Percentiles rank a stretch among this genome's conserved stretches.
These are phyloP conservation scores for Mobula birostris DNA, from an alignment of 2,113 vertebrate genomes.

Conservation along the genomic window DNA sequence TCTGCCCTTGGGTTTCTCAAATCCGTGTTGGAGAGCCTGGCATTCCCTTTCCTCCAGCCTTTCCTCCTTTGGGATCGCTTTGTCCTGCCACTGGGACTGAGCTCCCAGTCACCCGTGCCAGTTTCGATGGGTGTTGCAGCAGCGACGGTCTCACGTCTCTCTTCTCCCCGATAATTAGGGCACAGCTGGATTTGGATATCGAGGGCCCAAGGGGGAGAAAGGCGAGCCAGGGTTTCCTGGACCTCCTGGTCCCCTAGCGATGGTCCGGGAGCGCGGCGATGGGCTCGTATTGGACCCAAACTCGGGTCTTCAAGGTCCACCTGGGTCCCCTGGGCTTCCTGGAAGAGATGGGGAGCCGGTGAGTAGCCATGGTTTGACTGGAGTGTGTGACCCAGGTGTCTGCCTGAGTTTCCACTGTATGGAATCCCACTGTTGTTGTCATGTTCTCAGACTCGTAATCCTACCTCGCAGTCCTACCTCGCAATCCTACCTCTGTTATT, in stretches of 20 bases:
- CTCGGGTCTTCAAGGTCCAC: constrained; percentile 59
- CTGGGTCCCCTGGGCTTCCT: constrained; percentile 55
- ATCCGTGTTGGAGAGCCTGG: background rate
- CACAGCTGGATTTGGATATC: constrained; percentile 70
- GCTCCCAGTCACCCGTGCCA: background rate
- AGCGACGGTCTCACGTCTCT: background rate
- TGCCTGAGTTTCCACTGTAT: too few relatives aligned
- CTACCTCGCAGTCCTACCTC: too few relatives aligned
- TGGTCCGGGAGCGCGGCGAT: constrained; percentile 41
- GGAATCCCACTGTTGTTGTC: too few relatives aligned
- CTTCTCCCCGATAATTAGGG: constrained; percentile 52
- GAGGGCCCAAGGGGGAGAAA: constrained; percentile 68
- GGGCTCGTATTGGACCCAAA: constrained; percentile 48
- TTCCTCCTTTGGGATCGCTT: background rate
- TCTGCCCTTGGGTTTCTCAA: too few relatives aligned
- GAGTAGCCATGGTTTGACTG: constrained; percentile 46
- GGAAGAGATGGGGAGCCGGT: constrained; percentile 78
- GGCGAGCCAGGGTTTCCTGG: constrained; percentile 66
- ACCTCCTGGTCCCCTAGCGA: constrained; percentile 45
- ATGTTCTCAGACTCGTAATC: too few relatives aligned
- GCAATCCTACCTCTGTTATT: too few relatives aligned
- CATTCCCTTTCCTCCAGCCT: background rate
- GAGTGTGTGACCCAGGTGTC: background rate
- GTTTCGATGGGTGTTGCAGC: background rate
- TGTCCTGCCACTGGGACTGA: background rate